Evolutionary conservation across 2,888 invertebrate species (phyloP), one percentile per base, ranked within the genome.

Genomic region (Andricus curvator): DNA sequence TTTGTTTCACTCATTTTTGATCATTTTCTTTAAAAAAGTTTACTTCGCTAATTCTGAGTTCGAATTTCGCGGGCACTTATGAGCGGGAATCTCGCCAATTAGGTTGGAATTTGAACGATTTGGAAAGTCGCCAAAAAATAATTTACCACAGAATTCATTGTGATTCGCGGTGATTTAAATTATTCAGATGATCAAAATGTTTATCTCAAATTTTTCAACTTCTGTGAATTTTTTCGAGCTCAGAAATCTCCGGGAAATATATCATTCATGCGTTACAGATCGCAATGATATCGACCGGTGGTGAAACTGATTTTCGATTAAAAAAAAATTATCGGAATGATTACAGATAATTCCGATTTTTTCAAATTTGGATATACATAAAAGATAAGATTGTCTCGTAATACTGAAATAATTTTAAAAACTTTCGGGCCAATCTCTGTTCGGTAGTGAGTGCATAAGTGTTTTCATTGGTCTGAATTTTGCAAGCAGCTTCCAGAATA

Each of bases 41-140:
- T 8, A 37, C 37, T 37, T 37, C 1, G 37, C 37, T 9, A 37
- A 8, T 8, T 37, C 6, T 37, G 37, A 37, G 9, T 37, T 37
- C 37, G 37, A 37, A 37, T 37, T 37, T 37, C 37, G 37, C 37
- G 37, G 37, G 8, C 9, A 37, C 37, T 37, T 37, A 37, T 37
- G 8, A 37, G 37, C 8, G 37, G 37, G 8, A 37, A 37, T 8
- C 6, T 8, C 37, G 8, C 37, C 8, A 37, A 37, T 37, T 48
- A 48, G 17, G 48, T 48, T 48, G 48, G 48, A 48, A 48, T 48
- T 48, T 6, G 17, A 48, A 25, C 51, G 33, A 70, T 70, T 70
- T 51, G 70, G 29, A 51, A 29, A 70, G 48, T 70, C 48, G 70
- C 29, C 33, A 70, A 67, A 67, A 37, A 20, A 13, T 4, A 17